phyloP scores from a whole-genome alignment of 2,888 invertebrate genomes.

The Callinectes sapidus region DNA sequence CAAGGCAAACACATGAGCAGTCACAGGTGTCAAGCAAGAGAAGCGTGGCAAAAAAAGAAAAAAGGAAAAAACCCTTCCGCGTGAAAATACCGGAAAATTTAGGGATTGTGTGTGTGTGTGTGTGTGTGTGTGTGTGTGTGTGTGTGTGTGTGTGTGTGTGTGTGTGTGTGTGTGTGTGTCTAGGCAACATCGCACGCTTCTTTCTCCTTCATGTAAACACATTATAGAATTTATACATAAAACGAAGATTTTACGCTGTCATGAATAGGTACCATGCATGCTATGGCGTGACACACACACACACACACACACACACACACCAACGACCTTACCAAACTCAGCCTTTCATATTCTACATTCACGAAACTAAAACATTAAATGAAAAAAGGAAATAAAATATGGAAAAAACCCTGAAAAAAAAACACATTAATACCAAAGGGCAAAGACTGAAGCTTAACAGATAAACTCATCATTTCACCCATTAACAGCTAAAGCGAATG shows the following conservation, averaged over 20 bases:
- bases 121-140: not conserved
- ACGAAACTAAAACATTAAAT: not conserved
- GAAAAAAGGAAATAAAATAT: not conserved
- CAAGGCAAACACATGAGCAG: not conserved
- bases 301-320: constrained; percentile 1
- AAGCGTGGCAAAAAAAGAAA: not conserved
- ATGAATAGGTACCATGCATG: not conserved
- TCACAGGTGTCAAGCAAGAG: not conserved
- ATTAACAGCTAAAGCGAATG: not conserved
- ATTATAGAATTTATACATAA: not conserved
- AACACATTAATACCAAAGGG: not conserved
- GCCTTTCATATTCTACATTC: not conserved
- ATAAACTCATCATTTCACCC: not conserved
- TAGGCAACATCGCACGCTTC: not conserved
- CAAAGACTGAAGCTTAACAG: not conserved
- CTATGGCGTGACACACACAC: not conserved
- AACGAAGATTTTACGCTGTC: not conserved
- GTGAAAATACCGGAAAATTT: not conserved
- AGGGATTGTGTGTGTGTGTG: not conserved
- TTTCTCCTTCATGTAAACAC: not conserved
- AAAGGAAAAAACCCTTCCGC: not conserved
- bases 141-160: constrained; percentile 1
- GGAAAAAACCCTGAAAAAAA: not conserved
- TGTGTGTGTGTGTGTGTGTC: constrained; percentile 1
- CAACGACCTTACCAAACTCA: not conserved